phyloP scores from a whole-genome alignment of 2,888 invertebrate genomes.

The Leptinotarsa rubiginosa region DNA sequence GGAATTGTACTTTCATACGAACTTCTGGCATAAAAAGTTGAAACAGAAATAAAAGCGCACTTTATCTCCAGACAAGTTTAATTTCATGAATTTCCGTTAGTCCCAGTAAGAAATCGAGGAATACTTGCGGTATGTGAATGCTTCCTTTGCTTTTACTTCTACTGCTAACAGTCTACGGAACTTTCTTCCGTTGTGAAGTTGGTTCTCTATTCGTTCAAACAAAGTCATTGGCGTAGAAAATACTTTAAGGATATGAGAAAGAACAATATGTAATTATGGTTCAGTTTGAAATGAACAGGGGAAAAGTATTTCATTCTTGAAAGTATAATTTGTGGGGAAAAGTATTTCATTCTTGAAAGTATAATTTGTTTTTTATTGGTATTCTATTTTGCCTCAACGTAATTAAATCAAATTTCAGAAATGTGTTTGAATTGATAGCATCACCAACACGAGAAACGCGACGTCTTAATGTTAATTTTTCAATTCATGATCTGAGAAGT shows the following conservation, averaged over 20 bases:
- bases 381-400: no score
- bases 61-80: background rate
- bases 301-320: no score
- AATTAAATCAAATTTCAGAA: no score
- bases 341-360: no score
- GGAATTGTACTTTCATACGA: background rate
- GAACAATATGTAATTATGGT: no score
- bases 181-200: slow-evolving; percentile 6
- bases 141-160: slow-evolving; percentile 16
- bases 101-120: slow-evolving; percentile 7
- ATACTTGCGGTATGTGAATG: slow-evolving; percentile 10
- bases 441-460: no score
- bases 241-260: background rate
- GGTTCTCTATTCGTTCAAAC: slow-evolving; percentile 3
- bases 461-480: no score
- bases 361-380: no score
- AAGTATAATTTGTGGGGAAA: no score
- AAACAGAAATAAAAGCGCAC: slow-evolving; percentile 6
- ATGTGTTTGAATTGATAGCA: no score
- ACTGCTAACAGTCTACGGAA: slow-evolving; percentile 19
- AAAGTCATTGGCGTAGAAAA: slow-evolving; percentile 11
- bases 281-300: no score
- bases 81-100: slow-evolving; percentile 16
- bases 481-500: no score
- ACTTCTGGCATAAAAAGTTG: slow-evolving; percentile 11